Percentiles rank a stretch among this genome's conserved stretches.
Evolutionary conservation across 2,113 vertebrate genomes (phyloP).

Genomic region (Zeus faber): DNA sequence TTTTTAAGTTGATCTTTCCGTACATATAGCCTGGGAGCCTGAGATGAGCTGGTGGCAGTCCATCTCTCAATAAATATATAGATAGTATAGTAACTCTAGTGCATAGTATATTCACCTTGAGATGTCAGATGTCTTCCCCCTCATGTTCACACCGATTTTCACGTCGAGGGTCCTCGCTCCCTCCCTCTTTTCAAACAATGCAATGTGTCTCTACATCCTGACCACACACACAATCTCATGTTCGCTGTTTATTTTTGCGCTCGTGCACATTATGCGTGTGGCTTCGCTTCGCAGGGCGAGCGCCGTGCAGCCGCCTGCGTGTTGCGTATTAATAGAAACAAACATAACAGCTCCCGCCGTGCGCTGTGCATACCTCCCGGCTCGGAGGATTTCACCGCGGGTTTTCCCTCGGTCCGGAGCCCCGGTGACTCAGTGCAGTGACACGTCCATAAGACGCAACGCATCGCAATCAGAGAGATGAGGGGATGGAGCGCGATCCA

Average conservation of each 20-base stretch:
- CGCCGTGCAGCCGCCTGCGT: neutral
- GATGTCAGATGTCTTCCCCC: too few species aligned
- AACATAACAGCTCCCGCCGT: neutral
- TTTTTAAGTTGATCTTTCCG: too few species aligned
- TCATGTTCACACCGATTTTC: too few species aligned
- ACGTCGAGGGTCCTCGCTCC: too few species aligned
- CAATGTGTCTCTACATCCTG: too few species aligned
- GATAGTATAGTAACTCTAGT: too few species aligned
- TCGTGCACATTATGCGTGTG: neutral
- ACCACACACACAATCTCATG: slow-evolving; percentile 3
- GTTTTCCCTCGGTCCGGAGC: slow-evolving; percentile 18
- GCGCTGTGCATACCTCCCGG: neutral
- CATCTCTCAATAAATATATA: too few species aligned
- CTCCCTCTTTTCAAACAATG: too few species aligned
- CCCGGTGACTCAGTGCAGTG: slow-evolving; percentile 31
- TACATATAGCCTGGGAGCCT: too few species aligned
- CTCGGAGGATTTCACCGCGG: neutral
- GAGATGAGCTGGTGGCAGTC: too few species aligned
- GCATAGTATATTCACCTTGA: too few species aligned
- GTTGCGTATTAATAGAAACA: too few species aligned
- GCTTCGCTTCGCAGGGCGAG: neutral
- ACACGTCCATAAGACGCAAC: slow-evolving; percentile 31
- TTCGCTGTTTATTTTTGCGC: neutral
- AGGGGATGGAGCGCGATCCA: slow-evolving; percentile 14
- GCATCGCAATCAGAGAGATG: slow-evolving; percentile 31